Evolutionary conservation across 2,888 invertebrate species (phyloP).

Genomic region (Helicoverpa assulta): DNA sequence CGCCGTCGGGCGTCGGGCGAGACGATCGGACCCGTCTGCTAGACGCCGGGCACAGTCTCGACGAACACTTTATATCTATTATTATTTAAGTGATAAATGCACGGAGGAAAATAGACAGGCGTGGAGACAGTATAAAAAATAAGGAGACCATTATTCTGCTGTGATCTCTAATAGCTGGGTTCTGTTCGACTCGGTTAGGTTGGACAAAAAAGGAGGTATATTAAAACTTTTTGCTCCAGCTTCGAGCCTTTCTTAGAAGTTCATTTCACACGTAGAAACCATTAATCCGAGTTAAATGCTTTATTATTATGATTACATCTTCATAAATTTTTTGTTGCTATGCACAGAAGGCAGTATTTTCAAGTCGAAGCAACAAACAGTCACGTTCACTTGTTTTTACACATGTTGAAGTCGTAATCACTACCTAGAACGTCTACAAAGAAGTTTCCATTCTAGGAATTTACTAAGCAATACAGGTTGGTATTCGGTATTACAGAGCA

Average conservation of each 20-base stretch:
- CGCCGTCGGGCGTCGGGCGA: conserved; percentile 22
- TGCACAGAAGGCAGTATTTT: not conserved
- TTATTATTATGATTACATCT: too few species aligned
- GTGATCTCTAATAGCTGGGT: conserved; percentile 23
- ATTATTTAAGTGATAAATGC: conserved; percentile 52
- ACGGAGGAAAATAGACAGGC: conserved; percentile 37
- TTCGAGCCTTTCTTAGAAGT: not conserved
- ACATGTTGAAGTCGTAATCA: not conserved
- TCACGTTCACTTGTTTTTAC: not conserved
- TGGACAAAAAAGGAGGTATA: conserved; percentile 11
- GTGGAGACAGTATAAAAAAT: conserved; percentile 28
- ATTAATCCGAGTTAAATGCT: not conserved
- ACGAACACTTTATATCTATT: conserved; percentile 50
- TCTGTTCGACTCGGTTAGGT: conserved; percentile 3
- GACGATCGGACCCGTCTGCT: conserved; percentile 45
- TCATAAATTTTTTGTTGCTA: too few species aligned
- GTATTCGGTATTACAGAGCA: not conserved
- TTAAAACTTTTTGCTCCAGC: not conserved
- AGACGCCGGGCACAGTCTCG: conserved; percentile 56
- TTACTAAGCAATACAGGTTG: not conserved
- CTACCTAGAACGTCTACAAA: not conserved
- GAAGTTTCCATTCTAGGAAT: not conserved
- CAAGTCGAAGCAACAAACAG: not conserved
- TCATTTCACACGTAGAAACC: not conserved
- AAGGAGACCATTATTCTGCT: conserved; percentile 30